phyloP scores from a whole-genome alignment of 2,113 vertebrate genomes.

The Pogonocichla stellata region DNA sequence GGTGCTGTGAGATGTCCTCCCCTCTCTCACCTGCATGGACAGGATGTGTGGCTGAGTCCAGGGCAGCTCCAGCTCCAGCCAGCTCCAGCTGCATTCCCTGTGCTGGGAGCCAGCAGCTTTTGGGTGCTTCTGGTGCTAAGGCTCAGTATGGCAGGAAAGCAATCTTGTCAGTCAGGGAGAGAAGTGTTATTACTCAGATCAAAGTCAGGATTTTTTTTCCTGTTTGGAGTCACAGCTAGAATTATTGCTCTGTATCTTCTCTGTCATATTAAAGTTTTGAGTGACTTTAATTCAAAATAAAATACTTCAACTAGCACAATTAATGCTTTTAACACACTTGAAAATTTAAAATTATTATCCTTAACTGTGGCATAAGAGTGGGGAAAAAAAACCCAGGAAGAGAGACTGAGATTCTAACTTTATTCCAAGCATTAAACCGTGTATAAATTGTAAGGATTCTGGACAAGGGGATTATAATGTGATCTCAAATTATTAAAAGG shows the following conservation, averaged over 20 bases:
- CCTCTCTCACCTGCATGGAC: rapidly evolving
- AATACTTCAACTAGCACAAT: conserved; percentile 2
- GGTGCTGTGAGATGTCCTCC: background rate
- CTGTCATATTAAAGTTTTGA: conserved; percentile 39
- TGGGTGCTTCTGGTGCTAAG: background rate
- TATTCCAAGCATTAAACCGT: conserved; percentile 39
- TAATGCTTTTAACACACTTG: conserved; percentile 21
- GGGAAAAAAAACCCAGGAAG: background rate
- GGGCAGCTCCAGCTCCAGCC: rapidly evolving
- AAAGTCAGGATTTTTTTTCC: conserved; percentile 11
- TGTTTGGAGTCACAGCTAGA: background rate
- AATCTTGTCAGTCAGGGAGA: background rate
- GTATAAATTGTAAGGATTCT: conserved; percentile 44
- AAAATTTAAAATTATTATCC: conserved; percentile 29
- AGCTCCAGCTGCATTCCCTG: background rate
- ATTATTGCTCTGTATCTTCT: background rate
- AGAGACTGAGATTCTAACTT: background rate
- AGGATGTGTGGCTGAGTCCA: background rate
- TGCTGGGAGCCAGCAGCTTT: background rate
- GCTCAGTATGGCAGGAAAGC: background rate
- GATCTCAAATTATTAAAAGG: conserved; percentile 56
- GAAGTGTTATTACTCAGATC: background rate
- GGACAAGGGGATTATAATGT: conserved; percentile 56
- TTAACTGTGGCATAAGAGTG: background rate
- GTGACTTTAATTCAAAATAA: conserved; percentile 32